Evolutionary conservation across 2,113 vertebrate genomes (phyloP), one percentile per base, ranked within the genome.

Genomic region (Paracanthobrama guichenoti): DNA sequence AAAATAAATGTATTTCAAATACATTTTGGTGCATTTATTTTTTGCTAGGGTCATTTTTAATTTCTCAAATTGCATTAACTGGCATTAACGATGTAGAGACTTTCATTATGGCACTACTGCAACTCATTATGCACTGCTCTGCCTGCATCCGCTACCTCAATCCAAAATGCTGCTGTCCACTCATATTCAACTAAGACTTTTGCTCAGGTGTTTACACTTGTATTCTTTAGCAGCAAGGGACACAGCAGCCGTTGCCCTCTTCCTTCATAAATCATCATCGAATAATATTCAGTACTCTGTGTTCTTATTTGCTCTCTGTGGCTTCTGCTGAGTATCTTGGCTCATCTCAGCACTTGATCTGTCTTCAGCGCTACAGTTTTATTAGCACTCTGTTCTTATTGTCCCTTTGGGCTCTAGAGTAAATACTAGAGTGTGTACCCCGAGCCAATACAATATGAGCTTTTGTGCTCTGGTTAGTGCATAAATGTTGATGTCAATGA

Each of bases 371-470:
- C 3, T 22, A 55, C 48, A 71, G 11, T 81, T 71, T 81, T 71
- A 71, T 81, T 71, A 69, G 64, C 31, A 42, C 48, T 81, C 13
- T 81, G 64, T 69, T 81, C 20, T 55, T 71, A 81, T 81, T 16
- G 46, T 81, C 31, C 79, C 64, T 71, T 53, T 71, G 79, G 48
- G 66, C 46, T 55, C 66, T 55, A 20, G 64, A 50, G 28, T 35
- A 81, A 81, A 7, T 39, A 69, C 48, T 80, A 26, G 60, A 80
- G 50, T 24, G 28, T 46, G n/a, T 48, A 26, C 22, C 4, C 18
- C 5, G 12, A 57, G 62, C 62, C 48, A 69, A 81, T 48, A n/a
- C 39, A 69, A 48, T 67, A 11, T 83, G 62, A 13, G 22, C 35
- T 67, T 83, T 24, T 71, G 35, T 50, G 31, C 26, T 59, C 22